Evolutionary conservation across 2,113 vertebrate species (phyloP).

Genomic region (Micromys minutus): DNA sequence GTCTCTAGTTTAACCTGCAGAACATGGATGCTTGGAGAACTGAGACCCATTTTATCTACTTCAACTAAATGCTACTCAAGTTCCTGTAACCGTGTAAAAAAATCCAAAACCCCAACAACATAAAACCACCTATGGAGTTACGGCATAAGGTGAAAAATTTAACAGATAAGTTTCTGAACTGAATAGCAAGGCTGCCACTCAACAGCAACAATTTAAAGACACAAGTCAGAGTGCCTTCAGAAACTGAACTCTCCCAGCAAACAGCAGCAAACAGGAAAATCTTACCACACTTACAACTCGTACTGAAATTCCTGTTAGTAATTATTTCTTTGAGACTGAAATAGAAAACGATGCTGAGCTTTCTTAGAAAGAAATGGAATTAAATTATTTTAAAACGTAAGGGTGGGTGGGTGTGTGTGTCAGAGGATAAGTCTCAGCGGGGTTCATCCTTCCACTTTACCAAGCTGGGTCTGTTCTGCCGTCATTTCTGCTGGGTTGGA

Average conservation of each 20-base stretch:
- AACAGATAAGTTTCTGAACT: constrained; percentile 72
- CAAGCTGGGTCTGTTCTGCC: background rate
- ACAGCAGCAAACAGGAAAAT: constrained; percentile 14
- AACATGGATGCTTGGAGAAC: background rate
- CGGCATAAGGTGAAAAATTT: constrained; percentile 63
- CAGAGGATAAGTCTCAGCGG: background rate
- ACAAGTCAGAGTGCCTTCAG: constrained; percentile 76
- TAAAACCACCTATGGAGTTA: constrained; percentile 59
- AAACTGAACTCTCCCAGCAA: constrained; percentile 26
- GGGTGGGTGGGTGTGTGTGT: no score
- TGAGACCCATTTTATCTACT: background rate
- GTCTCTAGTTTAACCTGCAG: background rate
- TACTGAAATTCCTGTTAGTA: constrained; percentile 67
- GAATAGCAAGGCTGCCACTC: constrained; percentile 52
- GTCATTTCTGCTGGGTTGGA: background rate
- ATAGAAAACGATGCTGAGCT: background rate
- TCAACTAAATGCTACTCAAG: constrained; percentile 51
- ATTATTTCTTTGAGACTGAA: constrained; percentile 7
- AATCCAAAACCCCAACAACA: constrained; percentile 59
- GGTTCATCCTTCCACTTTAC: background rate
- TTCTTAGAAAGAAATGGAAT: background rate
- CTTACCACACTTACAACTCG: constrained; percentile 67
- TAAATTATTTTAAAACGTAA: background rate
- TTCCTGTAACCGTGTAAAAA: constrained; percentile 78
- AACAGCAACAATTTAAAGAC: constrained; percentile 65